Percentiles rank a stretch among this genome's conserved stretches.
These are phyloP conservation scores for Micromys minutus DNA, from an alignment of 2,113 vertebrate species.

Conservation along the genomic window DNA sequence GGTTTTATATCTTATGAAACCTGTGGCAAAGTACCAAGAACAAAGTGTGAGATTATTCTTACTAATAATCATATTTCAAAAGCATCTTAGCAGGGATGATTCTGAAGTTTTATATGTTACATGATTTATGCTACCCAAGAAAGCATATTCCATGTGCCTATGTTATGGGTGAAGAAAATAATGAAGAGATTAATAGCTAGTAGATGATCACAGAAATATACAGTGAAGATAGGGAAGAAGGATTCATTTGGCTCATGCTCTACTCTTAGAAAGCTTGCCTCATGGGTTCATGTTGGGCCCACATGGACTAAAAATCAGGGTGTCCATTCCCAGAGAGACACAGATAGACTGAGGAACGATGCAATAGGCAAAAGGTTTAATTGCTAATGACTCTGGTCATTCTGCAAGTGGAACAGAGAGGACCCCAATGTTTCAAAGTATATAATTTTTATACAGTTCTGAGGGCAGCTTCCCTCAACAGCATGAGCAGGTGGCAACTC, in stretches of 20 bases:
- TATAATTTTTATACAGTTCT: no score
- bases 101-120: background rate
- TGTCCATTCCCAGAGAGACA: no score
- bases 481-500: no score
- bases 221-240: background rate
- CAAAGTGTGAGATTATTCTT: background rate
- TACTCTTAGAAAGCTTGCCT: background rate
- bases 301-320: no score
- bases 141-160: background rate
- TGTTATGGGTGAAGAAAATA: background rate
- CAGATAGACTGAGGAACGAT: no score
- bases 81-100: background rate
- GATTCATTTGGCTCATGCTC: background rate
- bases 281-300: no score
- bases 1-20: no score
- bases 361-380: no score
- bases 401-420: no score
- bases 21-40: background rate
- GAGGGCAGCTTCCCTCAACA: no score
- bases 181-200: background rate
- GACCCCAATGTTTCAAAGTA: no score
- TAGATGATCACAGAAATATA: background rate
- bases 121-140: background rate
- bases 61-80: background rate
- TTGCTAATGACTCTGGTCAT: no score